Evolutionary conservation across 2,888 invertebrate genomes (phyloP), one percentile per base, ranked within the genome.

Genomic region (Lingula anatina): DNA sequence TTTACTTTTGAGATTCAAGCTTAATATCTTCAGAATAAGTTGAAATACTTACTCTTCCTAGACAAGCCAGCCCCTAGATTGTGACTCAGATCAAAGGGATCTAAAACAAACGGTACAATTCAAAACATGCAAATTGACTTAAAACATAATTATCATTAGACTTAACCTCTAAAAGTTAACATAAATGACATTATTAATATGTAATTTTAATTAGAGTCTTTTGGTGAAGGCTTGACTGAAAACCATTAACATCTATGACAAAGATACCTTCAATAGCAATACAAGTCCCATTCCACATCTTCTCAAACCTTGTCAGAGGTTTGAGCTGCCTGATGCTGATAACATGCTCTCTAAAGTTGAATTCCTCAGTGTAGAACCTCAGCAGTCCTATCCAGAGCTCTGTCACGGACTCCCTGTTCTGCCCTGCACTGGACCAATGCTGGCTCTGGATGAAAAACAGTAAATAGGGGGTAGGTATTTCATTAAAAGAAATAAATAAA

Each of bases 181-280:
- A n/a, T n/a, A n/a, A n/a, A n/a, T 36, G n/a, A 36, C 36, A 36
- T n/a, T n/a, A n/a, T n/a, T n/a, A n/a, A n/a, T n/a, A n/a, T n/a
- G 2, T n/a, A 2, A 2, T 36, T n/a, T 36, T 36, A 18, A 20
- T 36, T n/a, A n/a, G n/a, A n/a, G n/a, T n/a, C n/a, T n/a, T n/a
- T n/a, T 31, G 7, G 15, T 12, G 35, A 31, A 31, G 9, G 35
- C 35, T n/a, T n/a, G n/a, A n/a, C n/a, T n/a, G n/a, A n/a, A n/a
- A n/a, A n/a, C n/a, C n/a, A n/a, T n/a, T n/a, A n/a, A n/a, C n/a
- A n/a, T n/a, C n/a, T n/a, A n/a, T n/a, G n/a, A n/a, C n/a, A n/a
- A n/a, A n/a, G n/a, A n/a, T n/a, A 78, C 78, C 78, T 75, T 84
- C 83, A 55, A 84, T 81, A 27, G 81, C 81, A 45, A 84, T 73